Conservation (phyloP, 92 coral and sea anemone genomes). For the Actinernus sp. region DNA sequence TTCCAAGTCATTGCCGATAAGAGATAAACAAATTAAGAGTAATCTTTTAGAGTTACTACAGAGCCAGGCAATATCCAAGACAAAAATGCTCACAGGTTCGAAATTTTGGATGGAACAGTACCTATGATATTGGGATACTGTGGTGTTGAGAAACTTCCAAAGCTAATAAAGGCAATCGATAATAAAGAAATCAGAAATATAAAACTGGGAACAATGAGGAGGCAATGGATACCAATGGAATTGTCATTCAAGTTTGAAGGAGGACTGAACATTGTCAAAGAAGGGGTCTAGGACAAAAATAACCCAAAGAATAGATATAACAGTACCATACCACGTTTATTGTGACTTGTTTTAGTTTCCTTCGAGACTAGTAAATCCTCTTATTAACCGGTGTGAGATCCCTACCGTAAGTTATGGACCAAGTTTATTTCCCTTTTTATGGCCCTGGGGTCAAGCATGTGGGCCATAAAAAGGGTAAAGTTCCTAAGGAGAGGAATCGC, state of each 20-base stretch:
- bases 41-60: neutral
- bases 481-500: too few species aligned
- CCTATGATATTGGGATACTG: neutral
- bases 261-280: neutral
- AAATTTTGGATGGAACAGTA: neutral
- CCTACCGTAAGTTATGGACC: too few species aligned
- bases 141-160: neutral
- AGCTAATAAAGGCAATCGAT: neutral
- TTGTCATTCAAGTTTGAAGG: neutral
- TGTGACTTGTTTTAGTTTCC: too few species aligned
- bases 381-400: too few species aligned
- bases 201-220: neutral
- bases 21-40: neutral
- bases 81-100: neutral
- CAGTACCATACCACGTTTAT: neutral
- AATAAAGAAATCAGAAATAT: neutral
- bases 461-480: too few species aligned
- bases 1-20: neutral
- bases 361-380: too few species aligned
- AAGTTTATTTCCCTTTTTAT: too few species aligned
- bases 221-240: neutral
- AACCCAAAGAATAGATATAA: neutral
- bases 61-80: neutral
- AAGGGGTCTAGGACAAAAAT: neutral
- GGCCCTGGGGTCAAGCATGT: too few species aligned